A percentile compares a stretch with the other conserved stretches of the same genome.
These are phyloP conservation scores for Gobionotothen gibberifrons DNA, from an alignment of 2,797 vertebrate species.

Conservation along the genomic window DNA sequence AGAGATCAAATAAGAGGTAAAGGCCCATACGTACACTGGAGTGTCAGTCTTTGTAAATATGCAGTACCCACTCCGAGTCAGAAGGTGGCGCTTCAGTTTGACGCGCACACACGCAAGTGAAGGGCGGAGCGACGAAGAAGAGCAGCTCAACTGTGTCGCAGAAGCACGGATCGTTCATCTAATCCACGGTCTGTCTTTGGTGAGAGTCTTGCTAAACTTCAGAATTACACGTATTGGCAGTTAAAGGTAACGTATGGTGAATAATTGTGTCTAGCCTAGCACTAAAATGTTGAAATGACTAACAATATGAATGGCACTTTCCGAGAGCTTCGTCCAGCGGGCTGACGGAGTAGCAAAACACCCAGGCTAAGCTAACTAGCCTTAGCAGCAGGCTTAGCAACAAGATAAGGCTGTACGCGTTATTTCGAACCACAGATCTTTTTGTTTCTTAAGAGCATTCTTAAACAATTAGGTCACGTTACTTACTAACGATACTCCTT, in stretches of 20 bases:
- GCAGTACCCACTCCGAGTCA: conserved; percentile 20
- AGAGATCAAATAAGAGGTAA: background rate
- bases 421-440: background rate
- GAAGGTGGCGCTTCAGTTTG: conserved; percentile 31
- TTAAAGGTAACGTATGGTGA: fast-evolving
- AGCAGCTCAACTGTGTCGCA: conserved; percentile 21
- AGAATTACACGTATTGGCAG: fast-evolving
- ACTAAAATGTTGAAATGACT: background rate
- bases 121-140: background rate
- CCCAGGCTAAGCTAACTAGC: conserved; percentile 5
- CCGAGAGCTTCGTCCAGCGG: background rate
- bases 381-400: background rate
- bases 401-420: background rate
- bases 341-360: background rate
- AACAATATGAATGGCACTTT: background rate
- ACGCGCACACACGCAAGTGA: fast-evolving
- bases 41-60: too few relatives aligned
- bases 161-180: background rate
- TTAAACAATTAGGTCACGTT: too few relatives aligned
- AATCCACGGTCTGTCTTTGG: conserved; percentile 19
- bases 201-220: conserved; percentile 18
- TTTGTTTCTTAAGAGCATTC: background rate
- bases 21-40: background rate
- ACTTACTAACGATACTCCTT: fast-evolving
- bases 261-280: background rate